A percentile compares a stretch with the other conserved stretches of the same genome.
Evolutionary conservation across 2,113 vertebrate species (phyloP).

Genomic region (Sturnus vulgaris): DNA sequence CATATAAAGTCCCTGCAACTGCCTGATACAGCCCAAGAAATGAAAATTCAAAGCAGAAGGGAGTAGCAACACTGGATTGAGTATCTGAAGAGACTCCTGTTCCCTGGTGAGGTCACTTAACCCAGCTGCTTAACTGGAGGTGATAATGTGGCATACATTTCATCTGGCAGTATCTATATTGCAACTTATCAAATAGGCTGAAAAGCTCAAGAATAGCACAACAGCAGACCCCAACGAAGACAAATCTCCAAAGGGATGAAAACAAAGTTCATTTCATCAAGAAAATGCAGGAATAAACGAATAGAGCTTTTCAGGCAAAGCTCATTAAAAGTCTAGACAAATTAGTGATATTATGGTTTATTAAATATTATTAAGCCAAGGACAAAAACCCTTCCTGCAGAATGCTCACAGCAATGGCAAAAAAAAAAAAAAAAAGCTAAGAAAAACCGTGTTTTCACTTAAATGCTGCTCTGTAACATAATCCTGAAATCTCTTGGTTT

Average conservation of each 20-base stretch:
- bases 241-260: background rate
- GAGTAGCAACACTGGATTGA: background rate
- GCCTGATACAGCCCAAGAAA: background rate
- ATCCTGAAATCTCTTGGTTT: background rate
- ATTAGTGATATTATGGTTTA: conserved; percentile 24
- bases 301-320: background rate
- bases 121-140: conserved; percentile 1
- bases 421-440: background rate
- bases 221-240: background rate
- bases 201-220: background rate
- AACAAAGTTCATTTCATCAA: background rate
- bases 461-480: background rate
- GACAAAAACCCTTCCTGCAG: background rate
- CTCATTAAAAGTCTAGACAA: background rate
- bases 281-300: background rate
- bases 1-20: accelerated
- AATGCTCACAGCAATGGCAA: background rate
- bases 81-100: background rate
- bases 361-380: conserved; percentile 5
- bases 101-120: background rate
- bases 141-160: background rate
- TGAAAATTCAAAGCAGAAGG: background rate
- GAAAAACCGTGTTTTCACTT: background rate
- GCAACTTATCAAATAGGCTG: background rate
- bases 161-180: background rate